These are phyloP conservation scores for Lepidurus apus DNA, from an alignment of 1,140 invertebrate species.

Conservation along the genomic window DNA sequence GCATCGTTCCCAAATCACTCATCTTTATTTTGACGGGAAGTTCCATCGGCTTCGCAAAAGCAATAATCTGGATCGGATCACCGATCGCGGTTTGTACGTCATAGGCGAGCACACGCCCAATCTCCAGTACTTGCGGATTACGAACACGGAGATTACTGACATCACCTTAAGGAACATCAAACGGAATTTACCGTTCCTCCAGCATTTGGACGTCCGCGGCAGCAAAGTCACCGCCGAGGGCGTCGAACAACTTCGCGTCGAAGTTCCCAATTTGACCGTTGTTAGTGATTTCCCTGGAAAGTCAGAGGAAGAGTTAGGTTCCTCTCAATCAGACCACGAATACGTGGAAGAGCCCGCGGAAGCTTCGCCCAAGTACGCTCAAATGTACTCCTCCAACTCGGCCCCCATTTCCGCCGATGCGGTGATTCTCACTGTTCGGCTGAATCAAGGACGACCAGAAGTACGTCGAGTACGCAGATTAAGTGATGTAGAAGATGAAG, in stretches of 20 bases:
- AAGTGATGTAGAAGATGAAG: neutral
- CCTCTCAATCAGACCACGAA: neutral
- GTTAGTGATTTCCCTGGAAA: conserved; percentile 27
- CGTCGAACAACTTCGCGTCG: conserved; percentile 2
- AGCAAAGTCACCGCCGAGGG: conserved; percentile 26
- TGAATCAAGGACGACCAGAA: neutral
- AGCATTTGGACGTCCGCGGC: conserved; percentile 28
- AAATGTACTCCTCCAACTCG: neutral
- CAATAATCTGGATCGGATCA: conserved; percentile 49
- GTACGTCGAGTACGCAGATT: neutral
- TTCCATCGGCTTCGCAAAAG: conserved; percentile 43
- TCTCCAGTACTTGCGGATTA: conserved; percentile 56
- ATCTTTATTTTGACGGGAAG: conserved; percentile 53
- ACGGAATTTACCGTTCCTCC: conserved; percentile 20
- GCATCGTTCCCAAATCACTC: conserved; percentile 53
- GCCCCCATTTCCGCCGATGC: neutral
- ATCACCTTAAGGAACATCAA: conserved; percentile 25
- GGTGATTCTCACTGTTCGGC: neutral
- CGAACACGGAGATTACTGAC: conserved; percentile 53
- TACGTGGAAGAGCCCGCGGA: neutral
- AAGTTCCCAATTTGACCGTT: neutral
- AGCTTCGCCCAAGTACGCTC: neutral
- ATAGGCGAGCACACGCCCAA: conserved; percentile 52
- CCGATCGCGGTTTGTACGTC: conserved; percentile 57
- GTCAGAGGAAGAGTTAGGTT: neutral